These are phyloP conservation scores for Leptestheria dahalacensis DNA, from an alignment of 1,140 invertebrate genomes.

Conservation along the genomic window DNA sequence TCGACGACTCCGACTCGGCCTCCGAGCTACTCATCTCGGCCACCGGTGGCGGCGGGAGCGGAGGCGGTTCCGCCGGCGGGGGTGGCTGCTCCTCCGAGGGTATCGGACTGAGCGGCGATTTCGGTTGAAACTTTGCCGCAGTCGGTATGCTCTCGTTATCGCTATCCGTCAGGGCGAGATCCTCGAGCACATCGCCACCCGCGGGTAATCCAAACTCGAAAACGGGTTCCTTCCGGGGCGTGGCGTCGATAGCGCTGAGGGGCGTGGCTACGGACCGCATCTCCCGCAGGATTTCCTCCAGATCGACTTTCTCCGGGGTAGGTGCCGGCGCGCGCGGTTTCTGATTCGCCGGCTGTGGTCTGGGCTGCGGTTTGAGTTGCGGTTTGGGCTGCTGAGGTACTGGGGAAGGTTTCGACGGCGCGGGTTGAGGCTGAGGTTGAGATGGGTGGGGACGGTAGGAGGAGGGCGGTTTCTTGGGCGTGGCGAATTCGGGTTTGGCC, in stretches of 20 bases:
- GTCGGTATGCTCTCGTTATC: not conserved
- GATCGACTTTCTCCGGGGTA: not conserved
- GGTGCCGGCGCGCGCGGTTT: not conserved
- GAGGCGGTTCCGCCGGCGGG: no score
- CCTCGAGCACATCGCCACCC: conserved; percentile 1
- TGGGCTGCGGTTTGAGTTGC: not conserved
- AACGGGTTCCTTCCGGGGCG: conserved; percentile 10
- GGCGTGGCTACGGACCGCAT: conserved; percentile 6
- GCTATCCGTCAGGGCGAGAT: conserved; percentile 11
- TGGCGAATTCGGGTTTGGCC: conserved; percentile 8
- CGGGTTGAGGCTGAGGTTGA: not conserved
- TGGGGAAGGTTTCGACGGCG: no score
- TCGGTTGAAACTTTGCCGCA: not conserved
- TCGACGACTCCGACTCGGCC: conserved; percentile 8
- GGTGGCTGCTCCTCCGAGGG: not conserved
- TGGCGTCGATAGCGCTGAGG: conserved; percentile 9
- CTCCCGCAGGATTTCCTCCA: conserved; percentile 4
- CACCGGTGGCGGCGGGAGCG: not conserved
- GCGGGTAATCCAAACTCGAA: conserved; percentile 1
- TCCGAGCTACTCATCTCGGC: not conserved
- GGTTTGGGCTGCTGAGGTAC: no score
- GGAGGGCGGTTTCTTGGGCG: conserved; percentile 11
- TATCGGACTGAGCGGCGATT: not conserved
- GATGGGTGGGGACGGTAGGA: not conserved
- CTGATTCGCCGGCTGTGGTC: not conserved